A percentile compares a stretch with the other conserved stretches of the same genome.
These are phyloP conservation scores for Tanaodytes sp. DNA, from an alignment of 2,888 invertebrate species.

Conservation along the genomic window DNA sequence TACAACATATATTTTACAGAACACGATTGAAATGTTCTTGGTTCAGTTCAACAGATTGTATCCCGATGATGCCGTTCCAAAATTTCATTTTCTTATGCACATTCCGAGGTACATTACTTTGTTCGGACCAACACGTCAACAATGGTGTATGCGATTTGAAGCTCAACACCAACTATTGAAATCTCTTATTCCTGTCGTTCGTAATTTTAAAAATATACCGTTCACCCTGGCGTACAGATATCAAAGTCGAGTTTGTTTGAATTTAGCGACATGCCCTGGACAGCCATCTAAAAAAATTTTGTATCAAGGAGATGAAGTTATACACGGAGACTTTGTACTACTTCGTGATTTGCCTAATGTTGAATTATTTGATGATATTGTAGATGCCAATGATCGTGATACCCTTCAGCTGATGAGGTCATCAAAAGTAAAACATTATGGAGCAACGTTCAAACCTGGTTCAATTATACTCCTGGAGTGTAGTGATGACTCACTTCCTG, in stretches of 20 bases:
- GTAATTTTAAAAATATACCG: constrained; percentile 47
- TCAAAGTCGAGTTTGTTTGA: constrained; percentile 32
- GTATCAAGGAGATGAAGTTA: constrained; percentile 33
- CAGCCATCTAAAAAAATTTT: constrained; percentile 29
- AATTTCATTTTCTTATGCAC: constrained; percentile 54
- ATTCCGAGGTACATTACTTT: constrained; percentile 43
- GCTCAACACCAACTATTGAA: constrained; percentile 44
- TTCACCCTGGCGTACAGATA: constrained; percentile 35
- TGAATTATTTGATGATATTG: neutral
- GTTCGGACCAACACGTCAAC: constrained; percentile 50
- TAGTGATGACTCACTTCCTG: neutral
- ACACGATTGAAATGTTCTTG: neutral
- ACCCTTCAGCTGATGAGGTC: neutral
- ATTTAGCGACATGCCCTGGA: constrained; percentile 18
- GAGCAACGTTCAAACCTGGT: neutral
- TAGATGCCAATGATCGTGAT: neutral
- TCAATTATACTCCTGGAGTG: constrained; percentile 4
- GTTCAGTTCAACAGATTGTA: constrained; percentile 20
- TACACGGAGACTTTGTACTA: constrained; percentile 24
- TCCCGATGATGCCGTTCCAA: constrained; percentile 33
- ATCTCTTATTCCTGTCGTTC: constrained; percentile 40
- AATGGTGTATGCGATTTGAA: constrained; percentile 51
- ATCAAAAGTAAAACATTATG: neutral
- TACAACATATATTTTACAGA: neutral
- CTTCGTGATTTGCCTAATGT: constrained; percentile 7